Evolutionary conservation across 2,113 vertebrate species (phyloP).

Genomic region (Pyrgilauda ruficollis): DNA sequence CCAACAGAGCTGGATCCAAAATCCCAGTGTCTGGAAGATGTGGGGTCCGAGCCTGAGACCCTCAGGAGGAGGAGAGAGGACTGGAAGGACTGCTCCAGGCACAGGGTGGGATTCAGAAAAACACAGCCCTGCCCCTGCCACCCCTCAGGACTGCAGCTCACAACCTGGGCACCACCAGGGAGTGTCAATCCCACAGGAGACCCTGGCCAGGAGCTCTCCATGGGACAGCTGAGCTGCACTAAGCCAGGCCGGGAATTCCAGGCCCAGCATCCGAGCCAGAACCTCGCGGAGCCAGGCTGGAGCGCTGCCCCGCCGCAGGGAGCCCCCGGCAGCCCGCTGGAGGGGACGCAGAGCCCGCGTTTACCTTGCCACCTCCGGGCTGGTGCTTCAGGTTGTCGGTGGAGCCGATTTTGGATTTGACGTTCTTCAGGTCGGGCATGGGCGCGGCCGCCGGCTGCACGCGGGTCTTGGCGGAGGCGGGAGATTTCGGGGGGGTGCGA

Average conservation of each 20-base stretch:
- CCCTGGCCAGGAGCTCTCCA: background rate
- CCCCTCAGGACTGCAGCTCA: background rate
- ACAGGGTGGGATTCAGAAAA: too few species aligned
- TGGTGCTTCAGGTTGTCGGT: conserved; percentile 95
- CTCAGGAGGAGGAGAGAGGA: background rate
- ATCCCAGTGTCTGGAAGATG: rapidly evolving
- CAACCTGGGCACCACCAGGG: rapidly evolving
- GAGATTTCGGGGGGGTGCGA: conserved; percentile 93
- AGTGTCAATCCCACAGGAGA: rapidly evolving
- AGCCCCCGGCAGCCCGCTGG: background rate
- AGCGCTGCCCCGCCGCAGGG: background rate
- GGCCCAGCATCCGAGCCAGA: background rate
- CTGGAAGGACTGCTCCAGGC: background rate
- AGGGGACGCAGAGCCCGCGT: background rate
- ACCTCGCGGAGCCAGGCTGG: rapidly evolving
- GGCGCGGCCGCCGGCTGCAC: conserved; percentile 78
- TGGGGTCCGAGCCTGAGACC: background rate
- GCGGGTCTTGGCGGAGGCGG: conserved; percentile 88
- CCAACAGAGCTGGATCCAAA: background rate
- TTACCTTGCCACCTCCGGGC: conserved; percentile 94
- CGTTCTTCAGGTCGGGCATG: conserved; percentile 92
- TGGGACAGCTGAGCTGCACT: background rate
- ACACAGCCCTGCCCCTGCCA: rapidly evolving
- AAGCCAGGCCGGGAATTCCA: background rate
- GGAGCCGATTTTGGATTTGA: conserved; percentile 93